Base-by-base conservation (phyloP, 2,797 vertebrate species). In the Todus mexicanus region DNA sequence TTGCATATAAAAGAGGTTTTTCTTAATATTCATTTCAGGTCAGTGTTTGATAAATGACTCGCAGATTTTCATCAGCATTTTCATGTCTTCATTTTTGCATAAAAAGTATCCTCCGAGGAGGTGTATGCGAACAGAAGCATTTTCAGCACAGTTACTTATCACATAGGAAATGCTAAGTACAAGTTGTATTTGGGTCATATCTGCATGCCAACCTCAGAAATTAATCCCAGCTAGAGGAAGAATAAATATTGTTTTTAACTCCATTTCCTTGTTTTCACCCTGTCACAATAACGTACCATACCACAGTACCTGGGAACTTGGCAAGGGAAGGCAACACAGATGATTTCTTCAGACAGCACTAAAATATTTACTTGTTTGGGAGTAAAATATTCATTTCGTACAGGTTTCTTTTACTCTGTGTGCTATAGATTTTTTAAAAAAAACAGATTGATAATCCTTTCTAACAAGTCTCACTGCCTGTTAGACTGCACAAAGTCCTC, bases 1-100 rank as follows among this genome's bases (percentile, higher is more conserved):
- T 95, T 95, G 89, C 96, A 95, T 96, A 91, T 91, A 95, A 92
- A 93, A 91, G 92, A 96, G 91, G 25, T 57, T 93, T 96, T 94
- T 90, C 91, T 84, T 93, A 92, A 94, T 96, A 84, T 82, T 93
- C 63, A 57, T 92, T 96, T 84, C 95, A 93, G 95, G 96, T 93
- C 89, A 95, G 65, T 89, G 59, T 94, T 94, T 96, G 93, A 96
- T 94, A 94, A 94, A 95, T 95, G 94, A 85, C 88, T 93, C 2
- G 0, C 51, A 90, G 83, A 93, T 96, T 95, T 96, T 95, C 89
- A 95, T 95, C 94, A 94, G 83, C 10, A 3, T 90, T 86, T 79
- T 91, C 66, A 53, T 25, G 27, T 95, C 93, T 95, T 86, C 56
- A 64, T 84, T 96, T 92, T 71, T 90, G 91, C 89, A 91, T 94